Conservation (phyloP, 2,888 invertebrate species). For the Lithosia quadra region DNA sequence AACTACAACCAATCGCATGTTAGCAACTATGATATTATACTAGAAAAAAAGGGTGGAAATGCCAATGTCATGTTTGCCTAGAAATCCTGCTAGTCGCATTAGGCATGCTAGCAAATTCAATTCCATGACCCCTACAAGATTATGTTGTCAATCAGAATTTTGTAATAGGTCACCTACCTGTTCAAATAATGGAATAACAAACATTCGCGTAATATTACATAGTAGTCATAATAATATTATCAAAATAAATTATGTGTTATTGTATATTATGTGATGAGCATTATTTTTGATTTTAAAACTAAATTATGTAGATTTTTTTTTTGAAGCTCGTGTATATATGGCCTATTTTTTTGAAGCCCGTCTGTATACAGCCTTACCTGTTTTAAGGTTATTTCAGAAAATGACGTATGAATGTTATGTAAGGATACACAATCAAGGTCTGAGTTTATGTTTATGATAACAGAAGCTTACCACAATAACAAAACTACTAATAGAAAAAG, state of each 20-base stretch:
- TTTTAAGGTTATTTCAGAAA: constrained; percentile 75
- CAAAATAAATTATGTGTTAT: too few relatives aligned
- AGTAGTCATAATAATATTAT: too few relatives aligned
- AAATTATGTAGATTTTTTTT: not conserved
- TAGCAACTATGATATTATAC: too few relatives aligned
- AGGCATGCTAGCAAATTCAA: too few relatives aligned
- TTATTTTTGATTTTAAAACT: too few relatives aligned
- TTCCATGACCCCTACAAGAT: too few relatives aligned
- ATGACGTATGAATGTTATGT: constrained; percentile 83
- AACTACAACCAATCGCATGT: too few relatives aligned
- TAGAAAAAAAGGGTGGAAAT: too few relatives aligned
- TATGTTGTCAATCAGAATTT: too few relatives aligned
- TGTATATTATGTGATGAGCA: not conserved
- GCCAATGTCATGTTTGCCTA: too few relatives aligned
- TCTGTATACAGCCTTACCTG: constrained; percentile 51
- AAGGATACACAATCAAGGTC: constrained; percentile 74
- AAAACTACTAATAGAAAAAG: constrained; percentile 13
- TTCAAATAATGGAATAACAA: not conserved
- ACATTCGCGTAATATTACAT: not conserved
- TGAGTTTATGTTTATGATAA: constrained; percentile 48
- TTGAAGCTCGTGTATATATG: too few relatives aligned
- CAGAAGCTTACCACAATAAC: constrained; percentile 19
- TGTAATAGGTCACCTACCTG: not conserved
- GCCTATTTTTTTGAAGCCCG: constrained; percentile 7
- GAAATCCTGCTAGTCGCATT: too few relatives aligned